Percentiles rank a stretch among this genome's conserved stretches.
Conservation (phyloP, 2,888 invertebrate genomes). For the Callyntrura guangdongensis region DNA sequence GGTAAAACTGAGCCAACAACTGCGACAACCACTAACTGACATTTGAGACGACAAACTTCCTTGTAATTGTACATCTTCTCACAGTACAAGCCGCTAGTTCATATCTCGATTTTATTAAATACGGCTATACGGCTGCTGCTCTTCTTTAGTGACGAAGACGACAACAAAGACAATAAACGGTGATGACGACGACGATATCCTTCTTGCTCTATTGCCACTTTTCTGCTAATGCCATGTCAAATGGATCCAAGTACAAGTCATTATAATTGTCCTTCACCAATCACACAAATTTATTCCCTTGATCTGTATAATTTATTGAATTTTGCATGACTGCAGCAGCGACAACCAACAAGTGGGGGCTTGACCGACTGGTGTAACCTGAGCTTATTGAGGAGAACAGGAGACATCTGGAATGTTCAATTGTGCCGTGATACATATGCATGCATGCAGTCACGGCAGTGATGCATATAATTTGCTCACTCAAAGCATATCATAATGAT, state of each 20-base stretch:
- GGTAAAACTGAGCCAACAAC: constrained; percentile 13
- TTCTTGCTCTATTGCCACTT: constrained; percentile 13
- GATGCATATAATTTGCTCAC: constrained; percentile 41
- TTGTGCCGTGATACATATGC: background rate
- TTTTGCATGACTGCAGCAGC: constrained; percentile 33
- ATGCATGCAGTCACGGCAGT: background rate
- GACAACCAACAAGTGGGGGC: background rate
- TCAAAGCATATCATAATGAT: constrained; percentile 22
- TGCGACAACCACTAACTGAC: constrained; percentile 44
- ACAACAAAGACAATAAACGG: background rate
- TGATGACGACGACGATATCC: background rate
- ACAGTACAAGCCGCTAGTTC: constrained; percentile 21
- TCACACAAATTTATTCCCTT: constrained; percentile 58
- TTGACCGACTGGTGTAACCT: constrained; percentile 58
- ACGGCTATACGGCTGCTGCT: background rate
- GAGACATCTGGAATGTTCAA: constrained; percentile 51
- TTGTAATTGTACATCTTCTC: constrained; percentile 67
- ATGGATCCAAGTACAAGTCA: constrained; percentile 67
- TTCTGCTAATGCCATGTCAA: constrained; percentile 51
- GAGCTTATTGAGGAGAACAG: constrained; percentile 30
- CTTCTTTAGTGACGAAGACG: no score
- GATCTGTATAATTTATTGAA: constrained; percentile 66
- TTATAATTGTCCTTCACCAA: constrained; percentile 66
- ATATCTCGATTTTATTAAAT: background rate
- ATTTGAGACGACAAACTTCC: constrained; percentile 71